phyloP scores from a whole-genome alignment of 2,797 vertebrate species.

The Micropoecilia bifurca region DNA sequence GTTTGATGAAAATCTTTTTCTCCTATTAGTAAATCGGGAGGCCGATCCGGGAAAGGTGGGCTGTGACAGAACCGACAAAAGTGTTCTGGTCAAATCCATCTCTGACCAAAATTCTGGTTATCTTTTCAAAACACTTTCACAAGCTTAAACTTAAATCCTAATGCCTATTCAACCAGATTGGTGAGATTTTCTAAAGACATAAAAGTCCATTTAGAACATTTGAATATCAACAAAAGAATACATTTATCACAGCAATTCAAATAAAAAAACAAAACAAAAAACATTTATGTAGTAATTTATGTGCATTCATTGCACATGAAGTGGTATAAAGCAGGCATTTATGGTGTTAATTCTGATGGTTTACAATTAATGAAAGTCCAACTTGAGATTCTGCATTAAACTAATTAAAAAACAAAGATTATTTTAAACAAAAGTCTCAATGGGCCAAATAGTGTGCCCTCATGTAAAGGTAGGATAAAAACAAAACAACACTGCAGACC shows the following conservation, averaged over 20 bases:
- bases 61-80: neutral
- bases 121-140: neutral
- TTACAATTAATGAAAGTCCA: neutral
- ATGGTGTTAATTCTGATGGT: neutral
- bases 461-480: neutral
- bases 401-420: neutral
- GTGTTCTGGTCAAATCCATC: neutral
- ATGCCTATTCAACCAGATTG: neutral
- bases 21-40: neutral
- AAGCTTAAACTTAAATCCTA: neutral
- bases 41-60: neutral
- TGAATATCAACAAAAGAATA: neutral
- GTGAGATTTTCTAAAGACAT: neutral
- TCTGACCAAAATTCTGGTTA: neutral
- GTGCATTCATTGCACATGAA: neutral
- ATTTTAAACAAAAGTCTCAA: neutral
- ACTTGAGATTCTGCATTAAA: neutral
- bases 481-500: neutral
- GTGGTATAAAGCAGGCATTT: neutral
- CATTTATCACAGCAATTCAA: neutral
- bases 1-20: conserved; percentile 8
- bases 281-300: neutral
- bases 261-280: neutral
- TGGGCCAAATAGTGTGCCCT: neutral
- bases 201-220: neutral